Base-by-base conservation (phyloP, 2,113 vertebrate species). In the Trogon surrucura region DNA sequence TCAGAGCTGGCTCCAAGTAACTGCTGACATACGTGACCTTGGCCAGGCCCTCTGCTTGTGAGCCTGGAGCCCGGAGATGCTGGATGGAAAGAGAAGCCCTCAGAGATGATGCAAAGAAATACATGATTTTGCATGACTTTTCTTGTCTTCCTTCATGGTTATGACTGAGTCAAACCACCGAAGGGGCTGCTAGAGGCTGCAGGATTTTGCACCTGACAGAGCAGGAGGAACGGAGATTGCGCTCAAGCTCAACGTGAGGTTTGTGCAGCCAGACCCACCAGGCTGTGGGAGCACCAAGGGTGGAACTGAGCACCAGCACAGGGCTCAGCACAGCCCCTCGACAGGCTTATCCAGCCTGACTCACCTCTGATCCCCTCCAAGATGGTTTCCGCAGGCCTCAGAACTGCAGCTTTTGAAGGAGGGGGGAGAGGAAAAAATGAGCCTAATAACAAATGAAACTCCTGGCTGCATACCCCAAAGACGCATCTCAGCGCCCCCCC, bases 201-300 rank as follows among this genome's bases (percentile, higher is more conserved):
- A 66, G 86, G 77, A 93, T 91, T 88, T 92, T 54, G 77, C 3
- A n/a, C 85, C 69, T 84, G 88, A 72, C 73, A 27, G 19, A 96
- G 84, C 83, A 84, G 77, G 53, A 94, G 60, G 88, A 88, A 94
- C 30, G 17, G 72, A 67, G 72, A 53, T 81, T 78, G 53, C 1
- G 5, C 69, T 57, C 3, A 8, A 61, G 61, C 77, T 61, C 53
- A 2, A 19, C 53, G 93, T 27, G 75, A 93, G 65, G 30, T 54
- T 87, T 89, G 45, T 91, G 73, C 86, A 34, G 69, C 32, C 4
- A 10, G 91, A 69, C 27, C 93, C 94, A 88, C 58, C 67, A 36
- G 74, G 81, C 85, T 57, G 74, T 8, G 61, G 84, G 78, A 93
- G 92, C 51, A 36, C 38, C 3, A 9, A 47, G 72, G n/a, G 45